Base-by-base conservation (phyloP, 2,113 vertebrate genomes). In the Lasiurus borealis region DNA sequence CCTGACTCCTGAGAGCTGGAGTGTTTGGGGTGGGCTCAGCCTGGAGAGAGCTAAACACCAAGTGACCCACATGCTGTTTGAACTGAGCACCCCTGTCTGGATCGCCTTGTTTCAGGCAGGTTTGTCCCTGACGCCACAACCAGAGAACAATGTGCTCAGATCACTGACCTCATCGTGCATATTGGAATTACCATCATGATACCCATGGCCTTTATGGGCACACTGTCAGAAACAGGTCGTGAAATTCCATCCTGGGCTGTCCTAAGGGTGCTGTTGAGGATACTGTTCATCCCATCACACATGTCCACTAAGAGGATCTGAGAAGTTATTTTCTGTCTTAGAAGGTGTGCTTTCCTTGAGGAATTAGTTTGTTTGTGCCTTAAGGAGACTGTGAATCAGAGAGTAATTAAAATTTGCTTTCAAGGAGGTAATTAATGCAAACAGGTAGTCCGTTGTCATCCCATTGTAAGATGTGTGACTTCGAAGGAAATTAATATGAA, bases 351-450 rank as follows among this genome's bases (percentile, higher is more conserved):
- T 21, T 23, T 50, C 34, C 23, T 76, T 66, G 69, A 94, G 50
- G 64, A 80, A 64, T 50, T 66, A n/a, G n/a, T n/a, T n/a, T n/a
- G 44, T 50, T 73, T 95, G 80, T 9, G 48, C 52, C 72, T 34
- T 11, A 31, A 18, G 54, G 76, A 93, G 52, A 52, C 59, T 40
- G 29, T 14, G 40, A 52, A 72, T 77, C 71, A 87, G 50, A 44
- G 75, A 40, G 72, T 62, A 68, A 82, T 54, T 88, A 88, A 52
- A 88, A 44, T 95, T 95, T 16, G 4, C 81, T 73, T 87, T 66
- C 29, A 52, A 80, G 48, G 87, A 89, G 31, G 52, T 19, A 81
- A 11, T 89, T 78, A 86, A 66, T 34, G 54, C 48, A 72, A 18
- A 18, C n/a, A 8, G 27, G 82, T 75, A 85, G 48, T 52, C 36